A percentile compares a stretch with the other conserved stretches of the same genome.
Conservation (phyloP, 35 echinoderm and acorn worm species). For the Nesometra sesokonis region DNA sequence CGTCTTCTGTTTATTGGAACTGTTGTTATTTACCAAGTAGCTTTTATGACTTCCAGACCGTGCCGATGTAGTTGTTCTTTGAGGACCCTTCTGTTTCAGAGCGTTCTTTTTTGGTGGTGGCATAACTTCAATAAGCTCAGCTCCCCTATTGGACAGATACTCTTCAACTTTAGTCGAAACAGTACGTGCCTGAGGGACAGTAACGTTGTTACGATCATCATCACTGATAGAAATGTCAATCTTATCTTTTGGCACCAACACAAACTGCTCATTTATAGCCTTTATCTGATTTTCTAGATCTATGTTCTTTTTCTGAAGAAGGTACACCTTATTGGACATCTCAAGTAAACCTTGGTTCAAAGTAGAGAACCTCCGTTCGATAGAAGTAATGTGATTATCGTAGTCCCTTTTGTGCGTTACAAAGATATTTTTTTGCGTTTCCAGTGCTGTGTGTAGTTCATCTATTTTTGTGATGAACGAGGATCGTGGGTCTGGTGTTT, state of each 20-base stretch:
- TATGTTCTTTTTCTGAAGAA: background rate
- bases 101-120: background rate
- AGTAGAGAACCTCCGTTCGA: background rate
- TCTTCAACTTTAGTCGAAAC: background rate
- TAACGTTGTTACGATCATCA: background rate
- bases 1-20: background rate
- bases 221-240: background rate
- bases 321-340: background rate
- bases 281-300: background rate
- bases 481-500: background rate
- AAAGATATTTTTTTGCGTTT: background rate
- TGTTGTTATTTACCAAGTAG: background rate
- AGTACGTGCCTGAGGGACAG: background rate
- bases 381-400: background rate
- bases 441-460: background rate
- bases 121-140: background rate
- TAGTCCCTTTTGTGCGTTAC: background rate
- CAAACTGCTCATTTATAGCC: background rate
- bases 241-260: background rate
- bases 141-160: background rate
- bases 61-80: background rate
- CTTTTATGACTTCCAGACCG: background rate
- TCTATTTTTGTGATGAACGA: background rate
- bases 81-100: background rate
- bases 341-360: background rate